These are phyloP conservation scores for Luehdorfia chinensis DNA, from an alignment of 1,140 invertebrate species.

Conservation along the genomic window DNA sequence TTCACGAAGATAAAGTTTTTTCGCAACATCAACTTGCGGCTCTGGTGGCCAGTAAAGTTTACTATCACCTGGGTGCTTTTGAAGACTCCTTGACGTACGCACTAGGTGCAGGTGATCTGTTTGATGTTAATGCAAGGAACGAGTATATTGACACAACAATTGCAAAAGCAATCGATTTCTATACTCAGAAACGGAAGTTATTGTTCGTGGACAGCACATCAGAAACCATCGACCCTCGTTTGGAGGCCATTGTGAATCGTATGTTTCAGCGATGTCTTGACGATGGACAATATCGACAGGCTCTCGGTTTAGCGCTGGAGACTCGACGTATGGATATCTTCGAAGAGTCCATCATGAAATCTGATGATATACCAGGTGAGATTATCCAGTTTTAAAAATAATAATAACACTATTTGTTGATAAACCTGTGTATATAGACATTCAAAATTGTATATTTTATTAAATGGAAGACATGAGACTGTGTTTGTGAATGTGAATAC, in stretches of 20 bases:
- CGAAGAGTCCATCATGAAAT: constrained; percentile 92
- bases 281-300: constrained; percentile 95
- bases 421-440: too few relatives aligned
- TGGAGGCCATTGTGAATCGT: constrained; percentile 96
- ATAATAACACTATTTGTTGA: too few relatives aligned
- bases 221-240: constrained; percentile 88
- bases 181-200: constrained; percentile 91
- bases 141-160: constrained; percentile 99
- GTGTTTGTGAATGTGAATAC: too few relatives aligned
- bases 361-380: constrained; percentile 88
- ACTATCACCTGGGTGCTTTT: constrained; percentile 98
- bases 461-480: too few relatives aligned
- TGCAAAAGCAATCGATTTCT: constrained; percentile 97
- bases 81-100: constrained; percentile 97
- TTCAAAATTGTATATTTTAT: too few relatives aligned
- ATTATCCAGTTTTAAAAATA: neutral
- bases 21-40: constrained; percentile 94
- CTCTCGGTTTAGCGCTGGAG: constrained; percentile 95
- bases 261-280: constrained; percentile 98
- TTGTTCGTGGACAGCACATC: constrained; percentile 77
- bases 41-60: constrained; percentile 98
- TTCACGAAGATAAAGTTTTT: constrained; percentile 95
- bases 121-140: constrained; percentile 94
- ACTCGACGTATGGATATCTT: constrained; percentile 97
- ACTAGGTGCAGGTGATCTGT: constrained; percentile 93